Conservation (phyloP, 2,797 vertebrate genomes). For the Cuculus canorus region DNA sequence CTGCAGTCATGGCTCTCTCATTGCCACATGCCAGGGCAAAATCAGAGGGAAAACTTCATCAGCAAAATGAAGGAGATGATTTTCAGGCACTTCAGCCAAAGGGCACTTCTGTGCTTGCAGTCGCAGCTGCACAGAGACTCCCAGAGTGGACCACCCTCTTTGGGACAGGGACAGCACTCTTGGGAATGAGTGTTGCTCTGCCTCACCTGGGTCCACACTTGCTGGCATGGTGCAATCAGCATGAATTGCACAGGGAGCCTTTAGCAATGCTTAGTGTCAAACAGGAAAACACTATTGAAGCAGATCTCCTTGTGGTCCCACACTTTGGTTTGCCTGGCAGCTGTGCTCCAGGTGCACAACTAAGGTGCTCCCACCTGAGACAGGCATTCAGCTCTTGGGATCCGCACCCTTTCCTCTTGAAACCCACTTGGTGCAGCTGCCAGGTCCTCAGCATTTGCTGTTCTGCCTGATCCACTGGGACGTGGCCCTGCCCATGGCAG, state of each 20-base stretch:
- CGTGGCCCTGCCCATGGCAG: too few relatives aligned
- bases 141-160: fast-evolving
- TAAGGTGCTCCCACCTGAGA: background rate
- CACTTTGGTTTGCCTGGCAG: background rate
- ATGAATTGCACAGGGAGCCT: background rate
- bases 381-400: background rate
- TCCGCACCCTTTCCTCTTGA: background rate
- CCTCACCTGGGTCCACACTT: background rate
- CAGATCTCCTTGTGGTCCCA: background rate
- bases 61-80: background rate
- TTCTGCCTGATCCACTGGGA: too few relatives aligned
- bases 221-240: background rate
- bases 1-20: background rate
- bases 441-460: too few relatives aligned
- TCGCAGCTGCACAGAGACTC: background rate
- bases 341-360: background rate
- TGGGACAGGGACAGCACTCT: background rate
- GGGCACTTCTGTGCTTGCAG: background rate
- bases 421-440: background rate
- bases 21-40: background rate
- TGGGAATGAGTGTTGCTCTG: background rate
- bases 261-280: background rate
- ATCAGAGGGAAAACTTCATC: background rate
- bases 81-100: background rate
- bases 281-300: background rate